Percentiles rank a stretch among this genome's conserved stretches.
Conservation (phyloP, 2,888 invertebrate species). For the Drosophila rellima region DNA sequence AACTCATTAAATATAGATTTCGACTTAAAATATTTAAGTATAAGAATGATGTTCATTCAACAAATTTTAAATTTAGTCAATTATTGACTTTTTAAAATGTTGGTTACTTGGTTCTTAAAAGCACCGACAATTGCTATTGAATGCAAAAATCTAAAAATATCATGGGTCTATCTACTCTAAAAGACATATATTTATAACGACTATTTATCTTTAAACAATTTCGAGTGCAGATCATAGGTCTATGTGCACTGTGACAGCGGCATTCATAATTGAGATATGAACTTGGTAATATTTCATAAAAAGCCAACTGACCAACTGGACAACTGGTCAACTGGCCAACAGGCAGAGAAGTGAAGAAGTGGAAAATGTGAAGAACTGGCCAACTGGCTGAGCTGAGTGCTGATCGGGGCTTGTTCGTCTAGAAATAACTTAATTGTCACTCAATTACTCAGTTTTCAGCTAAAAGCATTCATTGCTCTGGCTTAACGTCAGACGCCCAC, state of each 20-base stretch:
- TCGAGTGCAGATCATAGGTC: background rate
- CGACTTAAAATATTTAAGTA: too few species aligned
- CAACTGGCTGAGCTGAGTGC: constrained; percentile 40
- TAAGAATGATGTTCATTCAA: too few species aligned
- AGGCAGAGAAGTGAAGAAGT: constrained; percentile 8
- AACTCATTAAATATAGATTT: too few species aligned
- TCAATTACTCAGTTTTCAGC: constrained; percentile 85
- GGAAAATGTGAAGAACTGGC: constrained; percentile 21
- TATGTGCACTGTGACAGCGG: constrained; percentile 48
- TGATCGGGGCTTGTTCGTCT: constrained; percentile 75
- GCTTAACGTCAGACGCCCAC: constrained; percentile 61
- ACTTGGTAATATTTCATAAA: constrained; percentile 84
- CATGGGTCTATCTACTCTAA: too few species aligned
- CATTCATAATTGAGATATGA: constrained; percentile 84
- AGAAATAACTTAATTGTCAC: constrained; percentile 85
- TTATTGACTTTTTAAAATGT: too few species aligned
- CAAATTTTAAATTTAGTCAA: too few species aligned
- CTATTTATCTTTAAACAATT: background rate
- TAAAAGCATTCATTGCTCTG: constrained; percentile 79
- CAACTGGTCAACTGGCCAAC: constrained; percentile 10
- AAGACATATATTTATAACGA: too few species aligned
- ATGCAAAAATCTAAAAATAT: too few species aligned
- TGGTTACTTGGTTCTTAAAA: too few species aligned
- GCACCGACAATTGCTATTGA: too few species aligned
- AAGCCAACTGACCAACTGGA: constrained; percentile 39